A percentile compares a stretch with the other conserved stretches of the same genome.
phyloP scores from a whole-genome alignment of 2,797 vertebrate genomes.

The Parambassis ranga region DNA sequence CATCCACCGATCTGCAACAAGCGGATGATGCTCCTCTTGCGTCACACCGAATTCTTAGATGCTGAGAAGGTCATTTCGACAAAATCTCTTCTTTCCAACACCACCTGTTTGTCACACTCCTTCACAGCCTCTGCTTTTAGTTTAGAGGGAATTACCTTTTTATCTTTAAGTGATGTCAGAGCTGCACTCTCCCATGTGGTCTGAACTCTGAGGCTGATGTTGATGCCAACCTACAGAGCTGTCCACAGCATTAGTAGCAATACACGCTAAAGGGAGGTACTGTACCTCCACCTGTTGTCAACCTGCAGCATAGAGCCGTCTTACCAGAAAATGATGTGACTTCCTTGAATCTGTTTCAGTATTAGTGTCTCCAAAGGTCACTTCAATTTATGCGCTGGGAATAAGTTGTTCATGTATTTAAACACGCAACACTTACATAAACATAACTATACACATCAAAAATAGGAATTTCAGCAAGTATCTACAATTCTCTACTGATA shows the following conservation, averaged over 20 bases:
- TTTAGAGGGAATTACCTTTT: conserved; percentile 34
- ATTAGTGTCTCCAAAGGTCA: neutral
- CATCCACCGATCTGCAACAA: conserved; percentile 28
- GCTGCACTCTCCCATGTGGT: conserved; percentile 37
- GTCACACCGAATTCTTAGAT: neutral
- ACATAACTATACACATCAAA: no score
- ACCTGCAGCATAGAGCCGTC: neutral
- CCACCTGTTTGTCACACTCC: neutral
- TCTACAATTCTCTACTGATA: no score
- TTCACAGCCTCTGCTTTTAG: neutral
- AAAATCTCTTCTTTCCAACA: neutral
- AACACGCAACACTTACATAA: no score
- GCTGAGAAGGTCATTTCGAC: neutral
- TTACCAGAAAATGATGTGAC: neutral
- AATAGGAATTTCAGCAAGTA: no score
- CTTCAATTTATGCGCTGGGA: neutral
- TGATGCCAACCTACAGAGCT: conserved; percentile 33
- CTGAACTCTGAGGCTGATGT: conserved; percentile 12
- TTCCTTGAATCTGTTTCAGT: conserved; percentile 5
- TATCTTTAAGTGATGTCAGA: conserved; percentile 63
- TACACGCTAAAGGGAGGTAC: conserved; percentile 25
- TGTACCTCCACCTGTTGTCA: neutral
- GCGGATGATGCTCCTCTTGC: conserved; percentile 48
- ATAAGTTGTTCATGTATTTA: no score
- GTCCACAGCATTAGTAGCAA: conserved; percentile 18